Conservation (phyloP, 2,888 invertebrate species). For the Cryptus armator region DNA sequence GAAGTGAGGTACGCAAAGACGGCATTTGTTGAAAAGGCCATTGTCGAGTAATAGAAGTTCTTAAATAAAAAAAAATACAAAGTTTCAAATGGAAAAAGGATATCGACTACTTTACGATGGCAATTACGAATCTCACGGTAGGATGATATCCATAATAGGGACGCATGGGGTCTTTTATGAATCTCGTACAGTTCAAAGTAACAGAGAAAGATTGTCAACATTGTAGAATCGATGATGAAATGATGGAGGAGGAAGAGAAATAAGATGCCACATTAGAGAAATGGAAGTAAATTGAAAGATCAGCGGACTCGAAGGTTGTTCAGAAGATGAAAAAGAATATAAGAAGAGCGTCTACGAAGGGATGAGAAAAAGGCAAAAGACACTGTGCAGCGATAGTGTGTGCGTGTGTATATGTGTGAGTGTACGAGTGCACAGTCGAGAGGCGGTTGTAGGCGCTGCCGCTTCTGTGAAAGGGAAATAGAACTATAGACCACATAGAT, state of each 20-base stretch:
- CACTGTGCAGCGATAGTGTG: neutral
- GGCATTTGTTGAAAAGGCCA: too few species aligned
- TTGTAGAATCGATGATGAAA: neutral
- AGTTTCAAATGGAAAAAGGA: neutral
- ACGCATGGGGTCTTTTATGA: neutral
- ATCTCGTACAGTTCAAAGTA: neutral
- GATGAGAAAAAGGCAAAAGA: conserved; percentile 5
- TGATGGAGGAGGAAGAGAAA: neutral
- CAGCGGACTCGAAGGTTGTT: neutral
- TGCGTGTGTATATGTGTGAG: neutral
- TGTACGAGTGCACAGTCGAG: neutral
- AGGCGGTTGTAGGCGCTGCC: neutral
- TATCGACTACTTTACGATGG: neutral
- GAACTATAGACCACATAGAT: neutral
- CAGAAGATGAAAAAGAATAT: neutral
- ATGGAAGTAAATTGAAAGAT: conserved; percentile 8
- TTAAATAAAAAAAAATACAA: neutral
- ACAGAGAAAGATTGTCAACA: neutral
- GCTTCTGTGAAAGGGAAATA: neutral
- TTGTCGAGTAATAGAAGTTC: too few species aligned
- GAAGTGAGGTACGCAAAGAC: too few species aligned
- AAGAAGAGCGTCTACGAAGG: neutral
- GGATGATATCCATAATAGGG: neutral
- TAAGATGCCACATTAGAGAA: neutral
- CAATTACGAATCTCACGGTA: too few species aligned